Percentiles rank a stretch among this genome's conserved stretches.
Evolutionary conservation across 2,797 vertebrate genomes (phyloP).

Genomic region (Psittacula echo): DNA sequence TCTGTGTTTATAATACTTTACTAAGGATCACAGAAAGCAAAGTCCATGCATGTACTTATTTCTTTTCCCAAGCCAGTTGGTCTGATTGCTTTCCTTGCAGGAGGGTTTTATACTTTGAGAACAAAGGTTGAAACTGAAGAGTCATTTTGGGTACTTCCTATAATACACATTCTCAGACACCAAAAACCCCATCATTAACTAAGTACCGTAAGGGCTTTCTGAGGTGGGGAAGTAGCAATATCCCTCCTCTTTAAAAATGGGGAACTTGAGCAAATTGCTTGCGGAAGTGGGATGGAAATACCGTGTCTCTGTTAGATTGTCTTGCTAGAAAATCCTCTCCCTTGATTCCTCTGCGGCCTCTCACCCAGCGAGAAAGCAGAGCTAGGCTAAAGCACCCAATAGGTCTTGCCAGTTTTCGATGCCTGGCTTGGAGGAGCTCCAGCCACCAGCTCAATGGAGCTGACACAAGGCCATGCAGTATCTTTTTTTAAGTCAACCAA

Average conservation of each 20-base stretch:
- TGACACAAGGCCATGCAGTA: background rate
- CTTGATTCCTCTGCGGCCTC: background rate
- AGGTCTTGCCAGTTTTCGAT: background rate
- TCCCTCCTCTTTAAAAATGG: background rate
- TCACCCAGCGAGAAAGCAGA: background rate
- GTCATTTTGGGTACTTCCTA: conserved; percentile 8
- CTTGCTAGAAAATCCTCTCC: background rate
- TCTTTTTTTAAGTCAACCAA: background rate
- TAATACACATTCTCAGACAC: background rate
- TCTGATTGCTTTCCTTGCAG: background rate
- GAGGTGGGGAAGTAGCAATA: conserved; percentile 28
- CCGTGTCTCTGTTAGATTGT: background rate
- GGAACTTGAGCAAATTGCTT: conserved; percentile 10
- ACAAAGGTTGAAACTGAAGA: background rate
- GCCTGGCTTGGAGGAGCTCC: background rate
- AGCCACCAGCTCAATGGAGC: background rate
- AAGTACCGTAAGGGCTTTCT: background rate
- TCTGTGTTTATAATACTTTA: background rate
- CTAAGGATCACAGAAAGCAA: background rate
- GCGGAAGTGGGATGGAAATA: background rate
- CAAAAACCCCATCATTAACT: background rate
- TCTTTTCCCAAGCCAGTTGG: background rate
- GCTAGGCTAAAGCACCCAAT: background rate
- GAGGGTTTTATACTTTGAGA: background rate
- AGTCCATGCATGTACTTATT: accelerated